Evolutionary conservation across 2,797 vertebrate genomes (phyloP).

Genomic region (Pelochelys cantorii): DNA sequence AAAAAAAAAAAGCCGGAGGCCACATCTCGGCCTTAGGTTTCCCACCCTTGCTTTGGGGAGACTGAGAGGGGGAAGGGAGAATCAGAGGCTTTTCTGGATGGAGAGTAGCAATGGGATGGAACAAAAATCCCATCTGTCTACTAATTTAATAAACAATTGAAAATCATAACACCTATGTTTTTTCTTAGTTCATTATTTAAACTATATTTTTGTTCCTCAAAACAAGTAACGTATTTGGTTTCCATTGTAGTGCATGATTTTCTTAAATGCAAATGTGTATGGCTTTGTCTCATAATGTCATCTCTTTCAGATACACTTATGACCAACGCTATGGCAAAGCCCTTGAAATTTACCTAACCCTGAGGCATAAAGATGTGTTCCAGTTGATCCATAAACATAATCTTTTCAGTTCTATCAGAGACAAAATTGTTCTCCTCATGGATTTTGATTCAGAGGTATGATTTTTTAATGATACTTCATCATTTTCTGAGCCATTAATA

Average conservation of each 20-base stretch:
- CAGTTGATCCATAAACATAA: slow-evolving; percentile 98
- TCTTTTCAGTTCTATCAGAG: slow-evolving; percentile 96
- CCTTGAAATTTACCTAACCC: slow-evolving; percentile 94
- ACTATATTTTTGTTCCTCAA: neutral
- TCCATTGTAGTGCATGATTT: neutral
- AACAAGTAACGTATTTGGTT: neutral
- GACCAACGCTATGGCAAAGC: slow-evolving; percentile 97
- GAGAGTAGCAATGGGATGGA: neutral
- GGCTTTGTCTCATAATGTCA: neutral
- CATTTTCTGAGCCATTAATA: slow-evolving; percentile 21
- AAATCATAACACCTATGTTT: neutral
- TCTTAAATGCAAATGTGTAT: neutral
- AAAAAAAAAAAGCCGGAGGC: no score
- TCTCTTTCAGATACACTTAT: slow-evolving; percentile 91
- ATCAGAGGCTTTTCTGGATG: neutral
- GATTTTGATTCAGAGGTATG: slow-evolving; percentile 97
- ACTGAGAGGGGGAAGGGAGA: neutral
- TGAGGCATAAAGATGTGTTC: slow-evolving; percentile 97
- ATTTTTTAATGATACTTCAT: slow-evolving; percentile 44
- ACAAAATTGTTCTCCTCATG: slow-evolving; percentile 99
- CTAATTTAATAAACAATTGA: neutral
- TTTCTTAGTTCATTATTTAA: neutral
- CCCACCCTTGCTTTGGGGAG: no score
- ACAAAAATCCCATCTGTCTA: neutral
- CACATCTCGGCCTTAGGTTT: no score